phyloP scores from a whole-genome alignment of 1,140 invertebrate genomes.

The fruit fly (Drosophila melanogaster) region Release_6_plus_ISO1_MT NT_037436.4:16730001-16730500 shows the following conservation, averaged over 20 bases:
- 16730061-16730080: constrained; percentile 95
- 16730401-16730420: constrained; percentile 84
- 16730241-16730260: constrained; percentile 70
- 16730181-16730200: constrained; percentile 95
- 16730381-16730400: constrained; percentile 85
- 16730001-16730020: constrained; percentile 97
- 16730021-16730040: constrained; percentile 92
- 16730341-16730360: constrained; percentile 92
- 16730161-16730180: constrained; percentile 91
- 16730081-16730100: constrained; percentile 98
- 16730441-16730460: neutral
- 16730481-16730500: neutral
- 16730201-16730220: constrained; percentile 91
- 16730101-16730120: constrained; percentile 98
- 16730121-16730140: constrained; percentile 95
- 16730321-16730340: constrained; percentile 92
- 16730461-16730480: neutral
- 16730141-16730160: constrained; percentile 86
- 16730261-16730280: constrained; percentile 86
- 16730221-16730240: constrained; percentile 88
- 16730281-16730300: constrained; percentile 88
- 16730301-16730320: constrained; percentile 87
- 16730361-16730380: constrained; percentile 86
- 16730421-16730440: constrained; percentile 9
- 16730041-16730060: constrained; percentile 81